phyloP scores from a whole-genome alignment of 2,113 vertebrate species.

The Dasyurus viverrinus region DNA sequence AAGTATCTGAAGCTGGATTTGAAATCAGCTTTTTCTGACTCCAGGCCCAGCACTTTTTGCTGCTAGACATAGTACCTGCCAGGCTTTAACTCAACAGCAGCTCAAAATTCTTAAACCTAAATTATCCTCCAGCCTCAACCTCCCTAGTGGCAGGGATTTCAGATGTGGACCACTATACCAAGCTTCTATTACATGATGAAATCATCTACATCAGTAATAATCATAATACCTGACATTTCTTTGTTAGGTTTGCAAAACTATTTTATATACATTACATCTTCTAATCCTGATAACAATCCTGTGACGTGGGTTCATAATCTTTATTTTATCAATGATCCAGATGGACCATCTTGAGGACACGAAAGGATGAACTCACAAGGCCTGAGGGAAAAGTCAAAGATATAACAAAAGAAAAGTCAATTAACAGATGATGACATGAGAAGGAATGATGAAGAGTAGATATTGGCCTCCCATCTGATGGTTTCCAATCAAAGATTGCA shows the following conservation, averaged over 20 bases:
- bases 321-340: background rate
- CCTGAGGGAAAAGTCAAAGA: background rate
- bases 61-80: background rate
- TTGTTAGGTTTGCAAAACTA: background rate
- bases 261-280: background rate
- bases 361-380: background rate
- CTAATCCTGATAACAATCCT: background rate
- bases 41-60: background rate
- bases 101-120: background rate
- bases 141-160: background rate
- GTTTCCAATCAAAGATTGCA: background rate
- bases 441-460: background rate
- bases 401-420: background rate
- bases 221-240: background rate
- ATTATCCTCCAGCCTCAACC: background rate
- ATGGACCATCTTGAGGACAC: background rate
- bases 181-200: background rate
- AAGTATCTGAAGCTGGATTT: background rate
- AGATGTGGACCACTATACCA: background rate
- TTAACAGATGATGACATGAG: background rate
- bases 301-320: background rate
- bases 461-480: background rate
- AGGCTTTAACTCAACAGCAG: background rate
- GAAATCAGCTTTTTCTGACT: background rate
- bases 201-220: background rate